Base-by-base conservation (phyloP, 2,797 vertebrate genomes). In the Sebastiscus albofasciatus region DNA sequence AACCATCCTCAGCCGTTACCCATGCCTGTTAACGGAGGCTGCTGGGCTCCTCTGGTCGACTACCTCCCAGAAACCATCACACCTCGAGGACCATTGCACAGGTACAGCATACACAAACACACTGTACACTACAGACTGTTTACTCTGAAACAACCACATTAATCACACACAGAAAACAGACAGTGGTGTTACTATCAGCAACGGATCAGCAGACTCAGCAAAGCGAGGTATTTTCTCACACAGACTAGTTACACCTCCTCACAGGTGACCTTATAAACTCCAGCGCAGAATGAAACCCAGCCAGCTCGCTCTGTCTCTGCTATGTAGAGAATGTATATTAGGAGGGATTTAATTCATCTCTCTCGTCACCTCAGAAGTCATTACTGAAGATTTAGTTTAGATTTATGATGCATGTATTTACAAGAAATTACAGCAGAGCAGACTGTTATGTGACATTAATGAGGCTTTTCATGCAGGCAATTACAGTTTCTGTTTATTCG, bases 31-130 rank as follows among this genome's bases (percentile, higher is more conserved):
- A 99, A 97, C 3, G 99, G 99, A 80, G 98, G 99, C 34, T 99
- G 98, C 82, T 99, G 99, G 99, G 99, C 99, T 12, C 99, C 99
- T 0, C 96, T 99, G 77, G 99, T 99, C 27, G 99, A 99, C 93
- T 99, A 98, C 85, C 96, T 99, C 52, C 98, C 99, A 16, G 99
- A 99, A 91, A 99, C 99, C 78, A 97, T 99, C 91, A 99, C 98
- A 9, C 98, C 98, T 0, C 94, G 98, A 56, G 98, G 98, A 55
- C 99, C 99, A 0, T 97, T 99, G 80, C 98, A 99, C 55, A 97
- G 99, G 99, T 99, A 42, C 14, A 0, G 14, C 6, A 86, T 2
- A 16, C 36, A 94, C 89, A 65, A 4, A 60, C 26, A 76, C 66
- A 67, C 22, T 27, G 1, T 5, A 49, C 46, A 20, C 7, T 49